Evolutionary conservation across 2,113 vertebrate genomes (phyloP).

Genomic region (Tangachromis dhanisi): DNA sequence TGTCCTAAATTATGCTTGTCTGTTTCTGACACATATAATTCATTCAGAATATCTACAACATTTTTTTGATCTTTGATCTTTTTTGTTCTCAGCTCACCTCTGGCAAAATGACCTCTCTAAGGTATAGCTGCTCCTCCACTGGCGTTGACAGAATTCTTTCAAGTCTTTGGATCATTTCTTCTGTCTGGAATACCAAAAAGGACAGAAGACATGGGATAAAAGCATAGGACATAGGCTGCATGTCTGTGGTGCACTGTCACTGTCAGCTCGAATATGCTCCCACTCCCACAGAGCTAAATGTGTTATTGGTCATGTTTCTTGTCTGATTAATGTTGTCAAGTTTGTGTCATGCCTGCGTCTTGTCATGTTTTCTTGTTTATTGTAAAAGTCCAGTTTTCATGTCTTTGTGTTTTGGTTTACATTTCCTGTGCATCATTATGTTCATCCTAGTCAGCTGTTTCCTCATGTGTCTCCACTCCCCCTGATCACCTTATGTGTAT

Average conservation of each 20-base stretch:
- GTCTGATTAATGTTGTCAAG: background rate
- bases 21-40: background rate
- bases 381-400: background rate
- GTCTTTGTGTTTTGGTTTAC: background rate
- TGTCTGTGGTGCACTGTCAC: background rate
- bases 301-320: background rate
- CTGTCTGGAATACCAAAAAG: background rate
- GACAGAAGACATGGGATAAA: background rate
- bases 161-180: background rate
- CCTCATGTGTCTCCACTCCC: background rate
- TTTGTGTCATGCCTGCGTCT: background rate
- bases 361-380: background rate
- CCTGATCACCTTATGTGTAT: background rate
- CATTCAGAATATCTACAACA: rapidly evolving
- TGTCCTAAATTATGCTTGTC: background rate
- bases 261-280: background rate
- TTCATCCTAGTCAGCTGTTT: background rate
- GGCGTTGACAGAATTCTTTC: background rate
- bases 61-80: rapidly evolving
- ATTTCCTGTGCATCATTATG: background rate
- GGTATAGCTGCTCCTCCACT: rapidly evolving
- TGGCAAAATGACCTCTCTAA: background rate
- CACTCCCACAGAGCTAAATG: background rate
- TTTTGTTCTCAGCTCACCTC: background rate
- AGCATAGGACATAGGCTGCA: rapidly evolving